Evolutionary conservation across 2,888 invertebrate species (phyloP).

Genomic region (Stegana nigrithorax): DNA sequence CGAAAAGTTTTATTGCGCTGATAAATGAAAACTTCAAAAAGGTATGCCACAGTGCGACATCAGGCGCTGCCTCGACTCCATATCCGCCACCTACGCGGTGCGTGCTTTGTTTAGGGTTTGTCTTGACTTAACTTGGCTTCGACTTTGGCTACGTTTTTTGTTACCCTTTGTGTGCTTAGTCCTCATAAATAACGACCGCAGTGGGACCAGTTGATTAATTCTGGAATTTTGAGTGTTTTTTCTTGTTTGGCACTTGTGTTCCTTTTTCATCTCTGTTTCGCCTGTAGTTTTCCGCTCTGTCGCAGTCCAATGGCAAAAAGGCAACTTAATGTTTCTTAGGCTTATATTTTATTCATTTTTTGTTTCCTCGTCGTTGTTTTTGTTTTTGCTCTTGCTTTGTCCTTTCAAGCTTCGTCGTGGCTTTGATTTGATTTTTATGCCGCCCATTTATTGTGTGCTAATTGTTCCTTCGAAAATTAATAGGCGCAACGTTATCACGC

Average conservation of each 20-base stretch:
- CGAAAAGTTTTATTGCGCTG: constrained; percentile 52
- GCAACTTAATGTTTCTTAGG: too few species aligned
- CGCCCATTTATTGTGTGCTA: constrained; percentile 5
- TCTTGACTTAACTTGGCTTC: too few species aligned
- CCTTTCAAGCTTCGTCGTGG: background rate
- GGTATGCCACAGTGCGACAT: too few species aligned
- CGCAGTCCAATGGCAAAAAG: too few species aligned
- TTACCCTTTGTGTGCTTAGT: constrained; percentile 12
- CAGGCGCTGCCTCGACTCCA: too few species aligned
- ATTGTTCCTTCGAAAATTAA: background rate
- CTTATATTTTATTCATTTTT: too few species aligned
- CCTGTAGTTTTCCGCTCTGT: too few species aligned
- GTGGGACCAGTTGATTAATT: constrained; percentile 28
- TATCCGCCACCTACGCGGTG: background rate
- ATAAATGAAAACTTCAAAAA: constrained; percentile 59
- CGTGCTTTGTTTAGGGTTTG: too few species aligned
- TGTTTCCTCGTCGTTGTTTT: background rate
- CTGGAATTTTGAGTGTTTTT: constrained; percentile 25
- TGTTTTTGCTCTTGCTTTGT: background rate
- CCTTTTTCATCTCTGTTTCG: background rate
- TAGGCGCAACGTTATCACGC: too few species aligned
- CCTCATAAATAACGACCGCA: constrained; percentile 9
- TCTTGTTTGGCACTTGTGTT: constrained; percentile 10
- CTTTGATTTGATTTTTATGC: background rate
- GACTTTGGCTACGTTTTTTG: background rate